A percentile compares a stretch with the other conserved stretches of the same genome.
Conservation (phyloP, 2,888 invertebrate species). For the Sipha maydis region DNA sequence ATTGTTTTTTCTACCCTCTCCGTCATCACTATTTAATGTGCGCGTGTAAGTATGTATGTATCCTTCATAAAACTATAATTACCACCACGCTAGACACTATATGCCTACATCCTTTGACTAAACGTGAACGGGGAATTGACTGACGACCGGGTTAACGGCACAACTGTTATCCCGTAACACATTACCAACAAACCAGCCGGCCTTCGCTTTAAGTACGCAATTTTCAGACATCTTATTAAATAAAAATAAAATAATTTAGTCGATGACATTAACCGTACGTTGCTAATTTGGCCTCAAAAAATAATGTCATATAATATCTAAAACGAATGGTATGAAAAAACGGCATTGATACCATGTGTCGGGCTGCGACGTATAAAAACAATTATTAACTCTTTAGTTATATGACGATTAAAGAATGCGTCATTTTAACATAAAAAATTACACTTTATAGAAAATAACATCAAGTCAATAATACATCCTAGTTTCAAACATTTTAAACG, state of each 20-base stretch:
- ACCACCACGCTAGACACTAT: not conserved
- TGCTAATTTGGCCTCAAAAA: not conserved
- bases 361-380: not conserved
- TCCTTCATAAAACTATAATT: conserved; percentile 35
- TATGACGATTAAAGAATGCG: not conserved
- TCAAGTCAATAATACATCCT: not conserved
- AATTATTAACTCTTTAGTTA: not conserved
- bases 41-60: not conserved
- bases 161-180: conserved; percentile 44
- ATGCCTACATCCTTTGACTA: conserved; percentile 13
- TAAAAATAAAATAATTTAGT: not conserved
- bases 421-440: not conserved
- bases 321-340: not conserved
- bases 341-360: not conserved
- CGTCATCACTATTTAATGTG: not conserved
- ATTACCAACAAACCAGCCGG: conserved; percentile 28
- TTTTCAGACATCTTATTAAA: conserved; percentile 14
- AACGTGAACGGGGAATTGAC: not conserved
- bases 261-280: not conserved
- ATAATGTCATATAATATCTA: not conserved
- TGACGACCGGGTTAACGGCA: conserved; percentile 53
- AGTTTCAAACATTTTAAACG: not conserved
- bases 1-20: conserved; percentile 25
- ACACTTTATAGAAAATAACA: not conserved
- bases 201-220: conserved; percentile 25